Percentiles rank a stretch among this genome's conserved stretches.
phyloP scores from a whole-genome alignment of 2,113 vertebrate species.

The Brachyhypopomus occidentalis region DNA sequence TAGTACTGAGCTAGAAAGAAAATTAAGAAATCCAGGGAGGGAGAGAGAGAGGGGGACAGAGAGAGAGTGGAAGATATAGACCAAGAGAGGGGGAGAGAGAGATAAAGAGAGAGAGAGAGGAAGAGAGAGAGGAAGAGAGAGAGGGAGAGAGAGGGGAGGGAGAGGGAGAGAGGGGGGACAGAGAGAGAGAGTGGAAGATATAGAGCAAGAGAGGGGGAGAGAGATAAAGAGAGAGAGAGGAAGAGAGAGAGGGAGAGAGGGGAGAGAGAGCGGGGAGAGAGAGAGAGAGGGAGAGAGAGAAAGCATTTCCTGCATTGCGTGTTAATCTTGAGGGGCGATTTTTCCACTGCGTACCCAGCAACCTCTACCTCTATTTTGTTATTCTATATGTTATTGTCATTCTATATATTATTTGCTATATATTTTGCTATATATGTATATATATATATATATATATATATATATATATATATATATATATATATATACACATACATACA shows the following conservation, averaged over 20 bases:
- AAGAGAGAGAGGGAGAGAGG: neutral
- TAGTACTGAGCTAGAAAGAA: too few species aligned
- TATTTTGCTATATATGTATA: too few species aligned
- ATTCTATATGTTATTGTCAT: too few species aligned
- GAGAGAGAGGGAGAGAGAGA: constrained; percentile 56
- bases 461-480: too few species aligned
- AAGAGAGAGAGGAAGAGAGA: neutral
- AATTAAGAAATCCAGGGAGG: too few species aligned
- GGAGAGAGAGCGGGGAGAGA: too few species aligned
- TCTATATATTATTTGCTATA: too few species aligned
- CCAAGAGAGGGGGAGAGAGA: neutral
- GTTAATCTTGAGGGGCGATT: constrained; percentile 76
- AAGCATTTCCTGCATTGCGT: constrained; percentile 91
- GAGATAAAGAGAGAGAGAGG: constrained; percentile 1
- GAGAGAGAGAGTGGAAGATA: neutral
- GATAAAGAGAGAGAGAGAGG: too few species aligned
- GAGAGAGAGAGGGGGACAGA: neutral
- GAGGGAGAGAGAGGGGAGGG: constrained; percentile 24
- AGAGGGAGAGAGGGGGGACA: too few species aligned
- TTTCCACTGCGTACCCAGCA: constrained; percentile 85
- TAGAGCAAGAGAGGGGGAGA: neutral
- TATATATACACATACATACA: too few species aligned
- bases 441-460: too few species aligned
- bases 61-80: neutral
- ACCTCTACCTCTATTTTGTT: constrained; percentile 43